phyloP scores from a whole-genome alignment of 2,797 vertebrate species.

The Etheostoma nigrum region DNA sequence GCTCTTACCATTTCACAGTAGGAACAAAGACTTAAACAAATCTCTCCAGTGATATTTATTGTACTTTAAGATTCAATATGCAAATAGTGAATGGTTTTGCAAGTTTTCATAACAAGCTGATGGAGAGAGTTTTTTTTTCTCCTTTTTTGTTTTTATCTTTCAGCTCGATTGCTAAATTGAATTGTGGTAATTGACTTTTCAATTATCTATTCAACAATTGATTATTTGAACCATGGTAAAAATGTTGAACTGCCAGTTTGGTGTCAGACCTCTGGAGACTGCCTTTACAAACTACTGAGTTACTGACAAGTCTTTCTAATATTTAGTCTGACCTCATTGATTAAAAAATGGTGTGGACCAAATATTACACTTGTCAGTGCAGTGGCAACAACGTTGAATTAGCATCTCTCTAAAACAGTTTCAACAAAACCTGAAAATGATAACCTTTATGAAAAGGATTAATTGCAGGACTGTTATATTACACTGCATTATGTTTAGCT shows the following conservation, averaged over 20 bases:
- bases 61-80: background rate
- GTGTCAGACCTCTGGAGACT: background rate
- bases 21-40: background rate
- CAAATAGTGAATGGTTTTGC: background rate
- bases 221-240: background rate
- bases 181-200: constrained; percentile 7
- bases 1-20: background rate
- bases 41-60: background rate
- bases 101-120: background rate
- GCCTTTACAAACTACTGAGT: background rate
- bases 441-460: background rate
- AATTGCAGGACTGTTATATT: background rate
- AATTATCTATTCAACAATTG: constrained; percentile 5
- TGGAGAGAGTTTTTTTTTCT: background rate
- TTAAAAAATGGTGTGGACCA: background rate
- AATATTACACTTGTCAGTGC: background rate
- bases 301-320: background rate
- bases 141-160: background rate
- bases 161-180: background rate
- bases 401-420: background rate
- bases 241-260: background rate
- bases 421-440: background rate
- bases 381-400: background rate
- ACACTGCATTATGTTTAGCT: background rate
- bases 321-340: background rate